These are phyloP conservation scores for Chymomyza procnemis DNA, from an alignment of 2,888 invertebrate species.

Conservation along the genomic window DNA sequence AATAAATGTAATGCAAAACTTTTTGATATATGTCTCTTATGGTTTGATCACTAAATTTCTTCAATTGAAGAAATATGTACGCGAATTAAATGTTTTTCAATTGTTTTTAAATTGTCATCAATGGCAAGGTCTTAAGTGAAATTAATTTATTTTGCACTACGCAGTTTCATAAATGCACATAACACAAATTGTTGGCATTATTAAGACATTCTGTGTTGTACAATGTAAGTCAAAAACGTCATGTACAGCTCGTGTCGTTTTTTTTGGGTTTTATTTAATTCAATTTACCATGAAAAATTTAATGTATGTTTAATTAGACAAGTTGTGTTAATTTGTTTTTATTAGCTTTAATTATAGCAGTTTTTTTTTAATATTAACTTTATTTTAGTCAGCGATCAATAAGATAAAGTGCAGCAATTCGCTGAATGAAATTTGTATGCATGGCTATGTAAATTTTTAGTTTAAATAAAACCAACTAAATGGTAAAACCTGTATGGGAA, in stretches of 20 bases:
- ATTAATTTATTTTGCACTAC: conserved; percentile 70
- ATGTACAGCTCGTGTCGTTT: conserved; percentile 11
- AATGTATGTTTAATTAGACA: conserved; percentile 45
- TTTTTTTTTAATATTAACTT: conserved; percentile 19
- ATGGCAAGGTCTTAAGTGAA: conserved; percentile 67
- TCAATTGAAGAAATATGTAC: conserved; percentile 55
- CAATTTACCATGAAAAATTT: conserved; percentile 43
- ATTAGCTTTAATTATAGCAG: conserved; percentile 36
- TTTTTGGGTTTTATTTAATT: conserved; percentile 28
- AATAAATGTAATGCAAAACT: background rate
- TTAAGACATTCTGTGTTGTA: background rate
- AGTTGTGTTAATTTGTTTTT: conserved; percentile 46
- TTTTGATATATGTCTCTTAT: background rate
- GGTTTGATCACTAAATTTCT: conserved; percentile 16
- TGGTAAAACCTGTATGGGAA: conserved; percentile 14
- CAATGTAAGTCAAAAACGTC: background rate
- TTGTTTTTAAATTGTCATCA: conserved; percentile 70
- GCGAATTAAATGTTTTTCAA: conserved; percentile 61
- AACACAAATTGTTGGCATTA: background rate
- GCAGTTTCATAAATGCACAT: conserved; percentile 38
- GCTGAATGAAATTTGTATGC: conserved; percentile 32
- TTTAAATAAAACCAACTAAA: conserved; percentile 8
- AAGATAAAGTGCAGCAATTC: background rate
- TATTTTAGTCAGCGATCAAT: conserved; percentile 42
- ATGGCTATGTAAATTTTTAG: conserved; percentile 23